phyloP scores from a whole-genome alignment of 2,113 vertebrate genomes.

The Numenius arquata region DNA sequence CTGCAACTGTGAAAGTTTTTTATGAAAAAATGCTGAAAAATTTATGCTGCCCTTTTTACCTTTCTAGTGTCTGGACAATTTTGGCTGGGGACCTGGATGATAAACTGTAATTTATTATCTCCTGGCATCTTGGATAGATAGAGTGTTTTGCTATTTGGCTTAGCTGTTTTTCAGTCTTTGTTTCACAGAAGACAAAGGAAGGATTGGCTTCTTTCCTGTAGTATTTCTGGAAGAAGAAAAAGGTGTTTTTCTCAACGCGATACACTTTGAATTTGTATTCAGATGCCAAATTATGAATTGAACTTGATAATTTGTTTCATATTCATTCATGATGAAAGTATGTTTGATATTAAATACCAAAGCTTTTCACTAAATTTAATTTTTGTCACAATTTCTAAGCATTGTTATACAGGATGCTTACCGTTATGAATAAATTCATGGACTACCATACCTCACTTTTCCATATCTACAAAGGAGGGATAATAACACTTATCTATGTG shows the following conservation, averaged over 20 bases:
- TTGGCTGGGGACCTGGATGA: constrained; percentile 27
- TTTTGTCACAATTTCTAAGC: neutral
- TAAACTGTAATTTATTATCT: constrained; percentile 30
- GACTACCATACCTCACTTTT: neutral
- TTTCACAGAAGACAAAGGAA: neutral
- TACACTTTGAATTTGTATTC: constrained; percentile 48
- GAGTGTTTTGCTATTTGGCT: constrained; percentile 53
- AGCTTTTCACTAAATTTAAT: neutral
- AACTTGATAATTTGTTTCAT: constrained; percentile 49
- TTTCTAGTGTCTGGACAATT: constrained; percentile 5
- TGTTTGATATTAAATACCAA: constrained; percentile 16
- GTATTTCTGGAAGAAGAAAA: constrained; percentile 23
- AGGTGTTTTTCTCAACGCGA: constrained; percentile 20
- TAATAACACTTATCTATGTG: constrained; percentile 44
- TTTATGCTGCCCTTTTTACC: constrained; percentile 17
- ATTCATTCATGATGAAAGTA: constrained; percentile 40
- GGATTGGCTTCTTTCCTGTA: constrained; percentile 14
- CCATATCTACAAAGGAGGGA: neutral
- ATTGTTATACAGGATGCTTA: neutral
- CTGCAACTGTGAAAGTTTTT: neutral
- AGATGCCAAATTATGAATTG: constrained; percentile 22
- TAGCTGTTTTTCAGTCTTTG: constrained; percentile 30
- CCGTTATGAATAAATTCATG: neutral
- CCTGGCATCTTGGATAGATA: constrained; percentile 21
- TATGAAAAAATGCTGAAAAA: constrained; percentile 23